Evolutionary conservation across 2,888 invertebrate genomes (phyloP), one percentile per base, ranked within the genome.

Genomic region (Cynaeus angustus): DNA sequence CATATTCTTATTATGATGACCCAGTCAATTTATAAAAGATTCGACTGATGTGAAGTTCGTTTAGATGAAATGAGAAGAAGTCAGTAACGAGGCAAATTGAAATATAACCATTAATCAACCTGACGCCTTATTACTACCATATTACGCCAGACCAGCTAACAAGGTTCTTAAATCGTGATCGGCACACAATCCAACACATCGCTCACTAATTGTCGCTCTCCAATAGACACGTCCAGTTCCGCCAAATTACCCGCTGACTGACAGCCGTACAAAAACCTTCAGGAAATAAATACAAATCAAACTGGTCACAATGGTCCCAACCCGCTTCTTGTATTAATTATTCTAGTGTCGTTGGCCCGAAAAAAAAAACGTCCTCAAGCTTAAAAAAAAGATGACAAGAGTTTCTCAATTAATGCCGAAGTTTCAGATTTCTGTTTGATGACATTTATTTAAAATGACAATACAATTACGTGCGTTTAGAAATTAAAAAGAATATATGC

Each of bases 41-140:
- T 48, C 48, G 48, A 61, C 50, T 28, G 52, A 38, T 52, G 14
- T 30, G 46, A 50, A 21, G 62, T 53, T 52, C 53, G 53, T 66
- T 61, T 61, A 46, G 28, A 16, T 55, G 21, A 52, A 65, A 65
- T 12, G 53, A 33, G 58, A 66, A 65, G 38, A 69, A 70, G 68
- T 68, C 69, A 73, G 70, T 71, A 73, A 73, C 78, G 78, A 79
- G 78, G 72, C 75, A 76, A 82, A 79, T 81, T 83, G 82, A 82
- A 82, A 82, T 81, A 77, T 79, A 83, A 83, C 81, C 82, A 83
- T 83, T 83, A 83, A 83, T 83, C 83, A 83, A 74, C 72, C 70
- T 80, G 81, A 83, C 80, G 80, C 80, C 80, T 82, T 81, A 82
- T 83, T 83, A 83, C 83, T 83, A 83, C 82, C 81, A 82, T 77